Conservation (phyloP, 2,113 vertebrate genomes). For the Callocephalon fimbriatum region DNA sequence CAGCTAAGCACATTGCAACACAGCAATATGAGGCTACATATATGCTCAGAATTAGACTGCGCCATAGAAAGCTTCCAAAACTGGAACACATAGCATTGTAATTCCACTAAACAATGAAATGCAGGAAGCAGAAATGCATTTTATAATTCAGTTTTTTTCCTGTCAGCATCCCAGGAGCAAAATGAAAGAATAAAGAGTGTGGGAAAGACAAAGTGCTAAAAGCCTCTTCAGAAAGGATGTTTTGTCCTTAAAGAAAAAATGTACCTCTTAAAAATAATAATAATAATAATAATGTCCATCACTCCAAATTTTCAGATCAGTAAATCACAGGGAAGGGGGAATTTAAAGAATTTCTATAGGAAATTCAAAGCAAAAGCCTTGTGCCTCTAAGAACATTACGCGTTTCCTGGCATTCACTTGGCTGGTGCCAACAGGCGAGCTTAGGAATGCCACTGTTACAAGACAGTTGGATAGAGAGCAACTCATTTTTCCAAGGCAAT, state of each 20-base stretch:
- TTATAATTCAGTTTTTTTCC: conserved; percentile 10
- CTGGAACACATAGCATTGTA: neutral
- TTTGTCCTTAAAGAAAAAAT: neutral
- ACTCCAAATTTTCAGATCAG: neutral
- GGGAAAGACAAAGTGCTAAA: conserved; percentile 51
- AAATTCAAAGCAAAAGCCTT: conserved; percentile 21
- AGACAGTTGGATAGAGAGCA: neutral
- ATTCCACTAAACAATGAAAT: neutral
- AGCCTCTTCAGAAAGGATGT: conserved; percentile 26
- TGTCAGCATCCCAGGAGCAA: conserved; percentile 42
- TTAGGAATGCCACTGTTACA: neutral
- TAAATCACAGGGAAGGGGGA: neutral
- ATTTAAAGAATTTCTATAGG: neutral
- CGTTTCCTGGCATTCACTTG: neutral
- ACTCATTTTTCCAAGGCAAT: neutral
- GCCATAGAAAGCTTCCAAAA: conserved; percentile 1
- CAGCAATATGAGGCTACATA: neutral
- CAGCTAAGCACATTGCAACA: neutral
- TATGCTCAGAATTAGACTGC: neutral
- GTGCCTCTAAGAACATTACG: neutral
- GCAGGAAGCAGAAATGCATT: neutral
- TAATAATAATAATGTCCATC: neutral
- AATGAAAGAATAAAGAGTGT: conserved; percentile 47
- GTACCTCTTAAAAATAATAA: neutral
- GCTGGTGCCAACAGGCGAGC: neutral